Base-by-base conservation (phyloP, 2,797 vertebrate species). In the Sternotherus odoratus region DNA sequence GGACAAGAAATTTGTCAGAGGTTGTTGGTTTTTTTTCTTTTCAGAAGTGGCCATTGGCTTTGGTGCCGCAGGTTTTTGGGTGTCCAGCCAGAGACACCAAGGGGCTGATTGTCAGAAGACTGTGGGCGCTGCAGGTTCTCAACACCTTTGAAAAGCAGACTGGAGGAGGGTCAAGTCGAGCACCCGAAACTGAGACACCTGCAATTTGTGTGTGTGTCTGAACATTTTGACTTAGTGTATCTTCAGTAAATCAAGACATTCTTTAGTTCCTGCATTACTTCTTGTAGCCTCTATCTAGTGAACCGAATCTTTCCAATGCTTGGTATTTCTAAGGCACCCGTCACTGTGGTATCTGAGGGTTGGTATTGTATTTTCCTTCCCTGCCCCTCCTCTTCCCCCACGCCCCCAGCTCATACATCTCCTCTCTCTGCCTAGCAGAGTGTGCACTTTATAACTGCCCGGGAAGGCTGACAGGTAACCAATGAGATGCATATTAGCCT, bases 391-490 rank as follows among this genome's bases (percentile, higher is more conserved):
- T 21, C 48, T 56, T 57, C 24, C 54, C 26, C 13, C 1, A 4
- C 13, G 1, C 57, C 21, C 26, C 21, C 10, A 30, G 21, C 2
- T 24, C 3, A 17, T 24, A 3, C 8, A 2, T 24, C 39, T 39
- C 8, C 13, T 39, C 21, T 72, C 80, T 63, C 12, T 10, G n/a
- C 48, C 39, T 49, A 49, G 78, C 60, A 60, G 43, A 63, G 48
- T 49, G 43, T 77, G 94, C 57, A 60, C 90, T 94, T 94, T 30
- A 86, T 56, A 94, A 85, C 92, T 28, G 53, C 95, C 95, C 89
- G 36, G 90, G 78, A 91, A 84, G 78, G 87, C 95, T 95, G 97
- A 95, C 96, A 97, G 96, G 95, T 97, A 90, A 95, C 96, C 97
- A 97, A 97, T 97, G 94, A 92, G 92, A 94, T 90, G 92, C 92